Evolutionary conservation across 2,113 vertebrate genomes (phyloP).

Genomic region (Marmota flaviventris): DNA sequence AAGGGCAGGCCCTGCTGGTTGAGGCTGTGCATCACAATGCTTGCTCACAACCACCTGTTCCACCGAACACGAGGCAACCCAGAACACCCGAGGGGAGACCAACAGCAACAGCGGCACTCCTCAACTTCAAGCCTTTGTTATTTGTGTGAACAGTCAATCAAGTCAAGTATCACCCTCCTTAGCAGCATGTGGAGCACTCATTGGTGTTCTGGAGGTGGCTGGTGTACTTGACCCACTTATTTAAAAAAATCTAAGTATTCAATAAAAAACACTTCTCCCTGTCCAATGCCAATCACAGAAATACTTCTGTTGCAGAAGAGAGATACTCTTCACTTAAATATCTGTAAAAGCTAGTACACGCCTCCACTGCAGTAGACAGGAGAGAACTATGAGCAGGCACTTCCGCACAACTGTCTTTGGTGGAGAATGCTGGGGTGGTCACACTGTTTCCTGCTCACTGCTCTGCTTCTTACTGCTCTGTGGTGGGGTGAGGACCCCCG

Average conservation of each 20-base stretch:
- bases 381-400: constrained; percentile 77
- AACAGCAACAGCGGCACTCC: background rate
- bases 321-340: constrained; percentile 74
- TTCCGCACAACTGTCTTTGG: constrained; percentile 75
- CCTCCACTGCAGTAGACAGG: constrained; percentile 77
- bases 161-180: constrained; percentile 91
- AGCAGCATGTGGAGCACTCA: constrained; percentile 96
- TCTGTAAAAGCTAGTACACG: constrained; percentile 78
- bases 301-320: constrained; percentile 72
- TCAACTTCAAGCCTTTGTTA: constrained; percentile 80
- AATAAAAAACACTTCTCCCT: constrained; percentile 85
- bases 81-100: constrained; percentile 59
- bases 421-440: constrained; percentile 67
- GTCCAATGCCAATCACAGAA: constrained; percentile 51
- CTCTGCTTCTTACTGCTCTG: constrained; percentile 93
- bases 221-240: constrained; percentile 87
- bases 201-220: constrained; percentile 91
- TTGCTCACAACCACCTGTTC: constrained; percentile 55
- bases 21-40: background rate
- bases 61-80: background rate
- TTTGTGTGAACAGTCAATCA: constrained; percentile 71
- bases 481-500: constrained; percentile 95
- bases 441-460: constrained; percentile 73
- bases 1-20: constrained; percentile 26
- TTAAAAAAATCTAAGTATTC: constrained; percentile 81